phyloP scores from a whole-genome alignment of 2,797 vertebrate species.

The Chloroceryle amazona region DNA sequence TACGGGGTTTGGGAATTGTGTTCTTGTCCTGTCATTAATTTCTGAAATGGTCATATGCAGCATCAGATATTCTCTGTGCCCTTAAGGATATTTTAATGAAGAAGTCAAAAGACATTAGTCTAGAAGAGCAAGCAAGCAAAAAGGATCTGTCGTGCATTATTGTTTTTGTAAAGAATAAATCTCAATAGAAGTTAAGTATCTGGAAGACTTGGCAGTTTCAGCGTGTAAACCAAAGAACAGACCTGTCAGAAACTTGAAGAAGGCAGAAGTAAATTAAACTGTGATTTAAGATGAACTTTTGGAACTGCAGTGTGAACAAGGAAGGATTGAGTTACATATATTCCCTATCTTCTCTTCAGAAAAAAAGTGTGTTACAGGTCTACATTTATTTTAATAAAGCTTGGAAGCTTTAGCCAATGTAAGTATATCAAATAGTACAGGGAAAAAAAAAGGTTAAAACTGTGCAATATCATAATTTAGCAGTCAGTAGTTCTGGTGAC shows the following conservation, averaged over 20 bases:
- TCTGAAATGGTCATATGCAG: neutral
- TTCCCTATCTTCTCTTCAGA: neutral
- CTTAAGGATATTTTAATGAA: neutral
- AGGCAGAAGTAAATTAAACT: slow-evolving; percentile 2
- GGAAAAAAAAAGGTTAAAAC: neutral
- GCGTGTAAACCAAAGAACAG: neutral
- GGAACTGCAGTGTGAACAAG: neutral
- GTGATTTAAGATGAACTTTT: slow-evolving; percentile 5
- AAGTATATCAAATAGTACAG: neutral
- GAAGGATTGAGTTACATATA: neutral
- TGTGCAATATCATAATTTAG: neutral
- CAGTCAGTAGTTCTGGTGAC: neutral
- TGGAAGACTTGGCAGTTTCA: neutral
- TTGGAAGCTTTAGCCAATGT: neutral
- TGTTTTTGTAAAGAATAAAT: neutral
- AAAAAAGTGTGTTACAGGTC: neutral
- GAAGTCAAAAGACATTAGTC: neutral
- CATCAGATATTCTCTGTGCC: neutral
- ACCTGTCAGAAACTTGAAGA: neutral
- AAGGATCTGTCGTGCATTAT: neutral
- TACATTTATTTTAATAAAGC: neutral
- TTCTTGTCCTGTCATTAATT: neutral
- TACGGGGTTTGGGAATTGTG: neutral
- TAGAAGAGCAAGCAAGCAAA: neutral
- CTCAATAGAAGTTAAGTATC: neutral